Conservation (phyloP, 2,888 invertebrate species). For the Tenthredo distinguenda region DNA sequence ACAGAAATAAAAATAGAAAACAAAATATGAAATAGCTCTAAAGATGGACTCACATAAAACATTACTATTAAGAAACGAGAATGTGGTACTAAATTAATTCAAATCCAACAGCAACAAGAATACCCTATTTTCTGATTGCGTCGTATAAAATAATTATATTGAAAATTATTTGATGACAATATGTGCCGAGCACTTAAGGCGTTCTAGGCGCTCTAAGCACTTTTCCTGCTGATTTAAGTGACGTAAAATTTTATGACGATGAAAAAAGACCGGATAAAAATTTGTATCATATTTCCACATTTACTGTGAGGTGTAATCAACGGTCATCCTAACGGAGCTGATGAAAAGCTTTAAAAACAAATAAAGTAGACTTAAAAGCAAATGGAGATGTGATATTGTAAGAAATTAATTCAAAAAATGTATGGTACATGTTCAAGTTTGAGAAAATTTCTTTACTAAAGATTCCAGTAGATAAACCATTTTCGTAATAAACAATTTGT, state of each 20-base stretch:
- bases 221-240: slow-evolving; percentile 3
- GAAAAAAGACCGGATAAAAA: neutral
- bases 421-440: neutral
- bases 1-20: neutral
- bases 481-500: neutral
- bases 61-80: neutral
- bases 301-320: neutral
- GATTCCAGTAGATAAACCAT: neutral
- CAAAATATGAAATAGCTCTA: neutral
- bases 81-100: neutral
- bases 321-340: neutral
- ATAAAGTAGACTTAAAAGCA: slow-evolving; percentile 13
- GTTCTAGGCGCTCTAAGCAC: neutral
- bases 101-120: neutral
- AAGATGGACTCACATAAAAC: neutral
- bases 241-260: neutral
- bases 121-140: neutral
- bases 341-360: neutral
- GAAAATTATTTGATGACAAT: neutral
- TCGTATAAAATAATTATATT: neutral
- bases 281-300: neutral
- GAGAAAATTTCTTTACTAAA: neutral
- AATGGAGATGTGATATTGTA: slow-evolving; percentile 12
- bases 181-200: neutral
- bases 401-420: neutral